Percentiles rank a stretch among this genome's conserved stretches.
Evolutionary conservation across 2,113 vertebrate genomes (phyloP).

Genomic region (Pontoporia blainvillei): DNA sequence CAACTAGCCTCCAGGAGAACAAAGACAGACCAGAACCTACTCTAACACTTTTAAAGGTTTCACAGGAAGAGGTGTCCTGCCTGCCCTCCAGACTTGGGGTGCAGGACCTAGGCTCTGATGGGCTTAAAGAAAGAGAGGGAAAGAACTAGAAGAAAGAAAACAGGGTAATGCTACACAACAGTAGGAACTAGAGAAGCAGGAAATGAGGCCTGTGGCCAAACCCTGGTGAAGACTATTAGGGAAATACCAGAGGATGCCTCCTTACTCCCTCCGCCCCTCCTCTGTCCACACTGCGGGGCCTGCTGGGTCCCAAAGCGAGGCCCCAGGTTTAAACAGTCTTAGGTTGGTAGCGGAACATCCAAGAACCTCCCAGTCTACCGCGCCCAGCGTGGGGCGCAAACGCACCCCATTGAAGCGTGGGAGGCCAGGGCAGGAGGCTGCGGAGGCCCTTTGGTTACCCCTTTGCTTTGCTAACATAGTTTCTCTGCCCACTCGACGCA

Average conservation of each 20-base stretch:
- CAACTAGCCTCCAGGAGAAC: neutral
- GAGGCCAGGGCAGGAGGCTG: neutral
- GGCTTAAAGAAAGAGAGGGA: neutral
- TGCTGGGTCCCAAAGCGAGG: neutral
- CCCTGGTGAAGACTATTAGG: neutral
- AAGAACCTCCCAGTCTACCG: neutral
- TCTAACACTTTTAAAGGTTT: neutral
- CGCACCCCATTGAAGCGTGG: rapidly evolving
- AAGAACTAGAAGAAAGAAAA: neutral
- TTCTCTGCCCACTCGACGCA: neutral
- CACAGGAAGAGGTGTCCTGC: neutral
- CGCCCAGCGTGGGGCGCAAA: neutral
- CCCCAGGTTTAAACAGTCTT: neutral
- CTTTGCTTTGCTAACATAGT: neutral
- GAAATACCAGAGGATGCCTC: conserved; percentile 9
- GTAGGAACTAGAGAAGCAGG: neutral
- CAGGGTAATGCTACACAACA: neutral
- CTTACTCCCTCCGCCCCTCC: neutral
- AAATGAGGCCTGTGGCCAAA: neutral
- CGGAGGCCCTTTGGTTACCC: neutral
- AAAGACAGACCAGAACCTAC: neutral
- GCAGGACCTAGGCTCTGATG: neutral
- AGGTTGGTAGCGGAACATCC: neutral
- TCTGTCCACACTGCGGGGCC: neutral
- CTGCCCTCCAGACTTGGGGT: neutral